Base-by-base conservation (phyloP, 1,140 invertebrate species). In the Ostrea edulis region DNA sequence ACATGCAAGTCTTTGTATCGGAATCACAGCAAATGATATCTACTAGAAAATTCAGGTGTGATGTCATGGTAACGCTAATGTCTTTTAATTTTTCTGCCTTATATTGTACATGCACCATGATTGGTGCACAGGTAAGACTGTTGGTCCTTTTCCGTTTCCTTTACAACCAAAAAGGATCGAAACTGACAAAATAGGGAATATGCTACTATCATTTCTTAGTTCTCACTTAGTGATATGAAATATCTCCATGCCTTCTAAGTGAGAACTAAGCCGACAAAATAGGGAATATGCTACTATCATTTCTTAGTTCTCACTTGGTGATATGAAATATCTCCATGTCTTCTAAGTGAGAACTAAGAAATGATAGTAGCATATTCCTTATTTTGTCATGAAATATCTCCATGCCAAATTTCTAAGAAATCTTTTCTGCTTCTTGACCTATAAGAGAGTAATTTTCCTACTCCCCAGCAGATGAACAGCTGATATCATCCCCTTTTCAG, bases 351-450 rank as follows among this genome's bases (percentile, higher is more conserved):
- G 85, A 58, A 86, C 53, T n/a, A 83, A 85, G 17, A 58, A 12
- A 25, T 53, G 9, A 22, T 0, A 35, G 81, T 87, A 35, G 81
- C 68, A n/a, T 89, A 89, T 52, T 52, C 55, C 17, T 17, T 68
- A 9, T 88, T 52, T 89, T 90, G 20, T 20, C 44, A 84, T 90
- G 88, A 12, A 90, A n/a, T 25, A 82, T 68, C 44, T 86, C n/a
- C 44, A 90, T 55, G 44, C 2, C 68, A n/a, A n/a, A 68, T 90
- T 84, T 71, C 68, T 86, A 14, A 90, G 52, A 44, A 86, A 85
- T 20, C 84, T n/a, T 62, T 87, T 87, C 44, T 88, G 65, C 53
- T 87, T 89, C 58, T 90, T 90, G 1, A 87, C n/a, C 77, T n/a
- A n/a, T n/a, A n/a, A n/a, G n/a, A 81, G 51, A 20, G 88, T 87